Base-by-base conservation (phyloP, 2,888 invertebrate genomes). In the Lomographa bimaculata region DNA sequence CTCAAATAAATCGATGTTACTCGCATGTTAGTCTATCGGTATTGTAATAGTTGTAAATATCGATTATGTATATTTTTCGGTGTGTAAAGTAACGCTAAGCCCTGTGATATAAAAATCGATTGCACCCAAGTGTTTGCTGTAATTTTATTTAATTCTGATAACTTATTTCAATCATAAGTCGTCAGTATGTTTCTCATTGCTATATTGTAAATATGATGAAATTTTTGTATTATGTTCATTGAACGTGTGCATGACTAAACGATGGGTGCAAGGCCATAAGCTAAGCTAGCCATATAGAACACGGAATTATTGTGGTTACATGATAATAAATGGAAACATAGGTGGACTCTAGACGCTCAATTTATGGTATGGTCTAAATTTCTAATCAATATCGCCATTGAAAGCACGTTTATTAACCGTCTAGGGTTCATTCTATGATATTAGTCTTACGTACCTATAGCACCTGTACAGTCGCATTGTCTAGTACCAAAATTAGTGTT, bases 401-500 rank as follows among this genome's bases (percentile, higher is more conserved):
- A 24, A 16, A 3, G 10, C 11, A 14, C 6, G 7, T 3, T 9
- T 5, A 7, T 29, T 28, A 2, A 27, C 8, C 27, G 27, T 9
- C 21, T 37, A 43, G 32, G 27, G 23, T 23, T 26, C 18, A 10
- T 23, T 34, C 18, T 38, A 51, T 55, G 47, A 49, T 55, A 57
- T 60, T 26, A 44, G 48, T 64, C 54, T 58, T 59, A 52, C 60
- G 63, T 70, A 62, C 45, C 50, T 38, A 24, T 35, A 60, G 55
- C 61, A 61, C 57, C 49, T 64, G 69, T 68, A 68, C 71, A 60
- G 60, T 67, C 57, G 61, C 64, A 71, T 71, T 74, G 68, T 43
- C 71, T 65, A 72, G 75, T 85, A 87, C 85, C 86, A 86, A 83
- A 82, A 79, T 69, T 83, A 85, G 83, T 67, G 54, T 79, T 84